Evolutionary conservation across 2,797 vertebrate species (phyloP), one percentile per base, ranked within the genome.

Genomic region (Cacajao melanocephalus): DNA sequence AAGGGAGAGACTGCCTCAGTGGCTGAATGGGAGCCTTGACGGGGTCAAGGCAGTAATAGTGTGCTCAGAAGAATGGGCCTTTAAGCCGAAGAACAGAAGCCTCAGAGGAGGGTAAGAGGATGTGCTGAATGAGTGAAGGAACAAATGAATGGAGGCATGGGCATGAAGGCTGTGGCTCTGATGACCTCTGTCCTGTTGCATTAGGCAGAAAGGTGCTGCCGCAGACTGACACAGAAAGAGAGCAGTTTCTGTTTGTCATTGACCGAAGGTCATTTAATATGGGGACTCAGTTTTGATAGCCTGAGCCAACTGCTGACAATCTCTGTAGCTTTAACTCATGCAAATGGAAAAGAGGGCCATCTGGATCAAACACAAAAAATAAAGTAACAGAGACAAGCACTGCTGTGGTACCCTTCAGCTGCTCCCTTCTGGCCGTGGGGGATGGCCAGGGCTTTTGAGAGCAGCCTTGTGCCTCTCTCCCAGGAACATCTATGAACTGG

Each of bases 261-360:
- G 92, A 75, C 44, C 89, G 90, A 95, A 97, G 97, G 84, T 94
- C 41, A 1, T 41, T 94, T 83, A 64, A 55, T 14, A 22, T 0
- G 15, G n/a, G 28, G 14, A 46, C 17, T 84, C 78, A 1, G n/a
- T 85, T 87, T 90, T 83, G 94, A 82, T n/a, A 67, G 14, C 28
- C 36, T 4, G 82, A 90, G 96, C 24, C 41, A 28, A 48, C 4
- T 7, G 15, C 36, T 52, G 48, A 93, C 84, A 57, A 61, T 44
- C 41, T 80, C 76, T 81, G n/a, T 19, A 8, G 14, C n/a, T 94
- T 79, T 20, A 94, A 75, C n/a, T 78, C 33, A 39, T 24, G 10
- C 64, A 33, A 50, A 55, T 15, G 44, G 58, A n/a, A 93, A 94
- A 72, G 57, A 28, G 52, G 90, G 26, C 48, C 48, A 30, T 28